Evolutionary conservation across 2,113 vertebrate genomes (phyloP).

Genomic region (Narcine bancroftii): DNA sequence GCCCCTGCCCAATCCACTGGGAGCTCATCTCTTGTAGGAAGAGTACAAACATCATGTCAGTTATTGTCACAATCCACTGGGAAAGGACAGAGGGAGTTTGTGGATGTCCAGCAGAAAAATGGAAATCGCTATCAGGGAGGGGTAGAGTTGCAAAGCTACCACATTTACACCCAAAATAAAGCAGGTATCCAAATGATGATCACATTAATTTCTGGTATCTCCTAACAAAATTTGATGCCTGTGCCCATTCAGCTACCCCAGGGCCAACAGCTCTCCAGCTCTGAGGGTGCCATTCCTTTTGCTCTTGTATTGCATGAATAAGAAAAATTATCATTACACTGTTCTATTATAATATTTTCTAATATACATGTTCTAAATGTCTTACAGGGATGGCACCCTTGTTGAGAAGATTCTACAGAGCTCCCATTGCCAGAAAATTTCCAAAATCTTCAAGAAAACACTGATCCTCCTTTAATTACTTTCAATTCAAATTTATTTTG

Average conservation of each 20-base stretch:
- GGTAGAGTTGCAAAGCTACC: neutral
- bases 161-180: neutral
- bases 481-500: neutral
- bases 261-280: neutral
- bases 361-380: too few relatives aligned
- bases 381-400: neutral
- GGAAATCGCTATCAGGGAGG: neutral
- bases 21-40: too few relatives aligned
- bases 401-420: neutral
- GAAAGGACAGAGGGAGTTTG: neutral
- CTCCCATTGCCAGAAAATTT: neutral
- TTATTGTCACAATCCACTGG: neutral
- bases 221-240: neutral
- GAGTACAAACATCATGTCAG: too few relatives aligned
- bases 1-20: too few relatives aligned
- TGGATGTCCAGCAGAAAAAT: neutral
- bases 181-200: neutral
- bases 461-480: neutral
- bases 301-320: neutral
- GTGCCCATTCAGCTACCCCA: neutral
- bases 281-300: neutral
- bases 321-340: neutral
- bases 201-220: neutral
- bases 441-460: neutral
- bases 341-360: neutral